Conservation (phyloP, 2,113 vertebrate species). For the Todiramphus saurophagus region DNA sequence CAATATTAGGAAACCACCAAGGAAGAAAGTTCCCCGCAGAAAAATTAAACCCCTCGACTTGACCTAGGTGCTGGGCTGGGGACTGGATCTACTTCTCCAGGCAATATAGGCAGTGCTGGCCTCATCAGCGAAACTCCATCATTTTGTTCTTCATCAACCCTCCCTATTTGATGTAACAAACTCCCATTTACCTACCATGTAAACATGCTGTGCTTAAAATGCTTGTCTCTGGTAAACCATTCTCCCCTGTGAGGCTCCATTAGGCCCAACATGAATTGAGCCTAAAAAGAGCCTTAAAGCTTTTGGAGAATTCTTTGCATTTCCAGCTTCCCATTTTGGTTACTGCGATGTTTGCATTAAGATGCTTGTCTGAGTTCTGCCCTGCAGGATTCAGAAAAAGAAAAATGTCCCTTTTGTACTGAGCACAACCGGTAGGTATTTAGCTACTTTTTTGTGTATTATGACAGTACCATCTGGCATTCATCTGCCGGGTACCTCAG, state of each 20-base stretch:
- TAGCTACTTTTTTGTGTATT: conserved; percentile 31
- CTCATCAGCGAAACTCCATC: not conserved
- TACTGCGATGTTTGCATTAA: conserved; percentile 29
- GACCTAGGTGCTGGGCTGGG: not conserved
- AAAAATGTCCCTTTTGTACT: conserved; percentile 49
- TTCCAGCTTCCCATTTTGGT: conserved; percentile 31
- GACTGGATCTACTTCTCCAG: not conserved
- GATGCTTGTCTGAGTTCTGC: conserved; percentile 39
- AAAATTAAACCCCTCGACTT: not conserved
- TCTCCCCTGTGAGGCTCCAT: conserved; percentile 18
- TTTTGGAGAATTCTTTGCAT: conserved; percentile 36
- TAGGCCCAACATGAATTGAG: not conserved
- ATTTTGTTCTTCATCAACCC: not conserved
- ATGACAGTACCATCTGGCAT: conserved; percentile 64
- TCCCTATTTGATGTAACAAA: not conserved
- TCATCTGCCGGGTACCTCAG: conserved; percentile 47
- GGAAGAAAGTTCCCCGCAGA: not conserved
- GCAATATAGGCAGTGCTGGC: not conserved
- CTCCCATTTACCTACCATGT: not conserved
- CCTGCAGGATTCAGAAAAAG: conserved; percentile 24
- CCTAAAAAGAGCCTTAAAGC: conserved; percentile 34
- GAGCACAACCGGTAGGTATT: not conserved
- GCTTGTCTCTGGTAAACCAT: conserved; percentile 21
- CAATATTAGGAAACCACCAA: not conserved
- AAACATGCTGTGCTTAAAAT: conserved; percentile 9